Base-by-base conservation (phyloP, 2,797 vertebrate genomes). In the Eupleurogrammus muticus region DNA sequence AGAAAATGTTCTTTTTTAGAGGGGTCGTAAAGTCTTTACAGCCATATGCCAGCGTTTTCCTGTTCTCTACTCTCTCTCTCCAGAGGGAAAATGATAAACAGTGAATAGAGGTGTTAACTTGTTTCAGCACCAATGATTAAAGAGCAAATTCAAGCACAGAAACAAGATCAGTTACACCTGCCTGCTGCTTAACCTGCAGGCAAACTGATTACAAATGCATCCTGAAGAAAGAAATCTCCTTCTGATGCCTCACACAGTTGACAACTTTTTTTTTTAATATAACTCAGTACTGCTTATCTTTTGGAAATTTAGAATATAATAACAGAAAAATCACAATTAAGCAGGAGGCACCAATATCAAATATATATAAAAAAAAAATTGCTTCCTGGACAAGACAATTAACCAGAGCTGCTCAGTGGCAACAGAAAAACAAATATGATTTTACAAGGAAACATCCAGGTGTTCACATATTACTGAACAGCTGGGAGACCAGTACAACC, bases 1-100 rank as follows among this genome's bases (percentile, higher is more conserved):
- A 28, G 54, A 47, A 62, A 35, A 13, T 34, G 42, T 66, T 74
- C 73, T 56, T 19, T 23, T 42, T 21, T 5, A 12, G 40, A 66
- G 38, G 9, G 10, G 17, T 61, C 3, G 1, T 57, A 49, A 71
- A 77, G 5, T 24, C 21, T 61, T 56, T 35, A 49, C 19, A 42
- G 20, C 14, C 10, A 1, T 56, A 64, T 34, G 12, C 50, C 28
- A n/a, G 28, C 47, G 35, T 70, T 44, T 56, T 47, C 52, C 59
- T 75, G 51, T 24, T 20, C 17, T 47, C 16, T 23, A 23, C 13
- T 57, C 5, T 28, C 28, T 28, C 28, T 28, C 28, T 28, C 28
- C 5, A 36, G 48, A 53, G n/a, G 60, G 9, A 56, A 5, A 20
- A 49, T 52, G 40, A 52, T 52, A 10, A 57, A 50, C 38, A 56